These are phyloP conservation scores for Trichonephila clavipes DNA, from an alignment of 1,140 invertebrate genomes.

Conservation along the genomic window DNA sequence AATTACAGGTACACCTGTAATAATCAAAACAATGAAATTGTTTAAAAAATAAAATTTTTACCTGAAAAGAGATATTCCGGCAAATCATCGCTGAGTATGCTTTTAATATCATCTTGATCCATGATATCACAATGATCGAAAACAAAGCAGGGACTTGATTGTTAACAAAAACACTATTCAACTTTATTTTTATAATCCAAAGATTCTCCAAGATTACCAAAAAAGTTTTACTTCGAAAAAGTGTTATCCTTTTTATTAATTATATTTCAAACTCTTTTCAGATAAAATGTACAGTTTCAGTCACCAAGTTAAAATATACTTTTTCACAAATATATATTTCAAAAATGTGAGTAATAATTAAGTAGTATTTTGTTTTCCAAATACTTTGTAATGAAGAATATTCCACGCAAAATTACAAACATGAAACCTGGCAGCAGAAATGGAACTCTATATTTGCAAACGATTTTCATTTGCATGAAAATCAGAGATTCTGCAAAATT, in stretches of 20 bases:
- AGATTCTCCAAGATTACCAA: no score
- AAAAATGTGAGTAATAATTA: no score
- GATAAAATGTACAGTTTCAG: no score
- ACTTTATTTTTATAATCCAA: not conserved
- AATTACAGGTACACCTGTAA: no score
- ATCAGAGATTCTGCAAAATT: not conserved
- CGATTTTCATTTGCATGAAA: not conserved
- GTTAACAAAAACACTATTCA: not conserved
- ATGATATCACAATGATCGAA: not conserved
- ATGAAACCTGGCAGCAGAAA: no score
- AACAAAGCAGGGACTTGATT: not conserved
- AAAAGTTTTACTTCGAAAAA: not conserved
- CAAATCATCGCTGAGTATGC: constrained; percentile 49
- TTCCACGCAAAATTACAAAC: no score
- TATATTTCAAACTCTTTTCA: not conserved
- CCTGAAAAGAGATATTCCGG: constrained; percentile 62
- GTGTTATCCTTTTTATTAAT: not conserved
- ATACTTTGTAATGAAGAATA: no score
- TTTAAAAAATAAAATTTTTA: not conserved
- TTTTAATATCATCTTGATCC: constrained; percentile 6
- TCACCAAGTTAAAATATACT: no score
- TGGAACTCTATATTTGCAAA: not conserved
- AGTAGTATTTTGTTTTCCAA: no score
- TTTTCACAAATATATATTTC: no score
- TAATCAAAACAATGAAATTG: no score